Conservation (phyloP, 2,113 vertebrate species). For the Carassius gibelio region DNA sequence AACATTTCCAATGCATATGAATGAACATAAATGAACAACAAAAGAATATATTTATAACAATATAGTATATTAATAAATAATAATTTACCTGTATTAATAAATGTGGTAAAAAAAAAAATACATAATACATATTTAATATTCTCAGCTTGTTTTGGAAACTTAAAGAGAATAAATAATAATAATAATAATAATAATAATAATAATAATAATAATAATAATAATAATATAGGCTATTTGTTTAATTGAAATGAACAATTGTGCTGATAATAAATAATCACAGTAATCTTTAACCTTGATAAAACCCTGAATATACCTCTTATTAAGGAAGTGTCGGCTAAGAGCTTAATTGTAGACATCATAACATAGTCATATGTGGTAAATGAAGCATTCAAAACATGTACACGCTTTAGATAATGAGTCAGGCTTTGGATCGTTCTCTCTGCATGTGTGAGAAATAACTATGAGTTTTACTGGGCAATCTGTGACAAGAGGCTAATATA, state of each 20-base stretch:
- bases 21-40: not conserved
- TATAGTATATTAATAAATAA: not conserved
- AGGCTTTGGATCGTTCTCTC: not conserved
- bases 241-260: not conserved
- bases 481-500: not conserved
- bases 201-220: too few relatives aligned
- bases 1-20: not conserved
- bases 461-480: not conserved
- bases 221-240: not conserved
- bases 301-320: not conserved
- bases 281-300: not conserved
- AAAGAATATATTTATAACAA: not conserved
- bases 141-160: not conserved
- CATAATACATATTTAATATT: too few relatives aligned
- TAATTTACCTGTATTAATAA: not conserved
- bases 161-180: too few relatives aligned
- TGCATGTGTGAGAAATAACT: not conserved
- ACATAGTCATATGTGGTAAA: not conserved
- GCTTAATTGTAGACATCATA: not conserved
- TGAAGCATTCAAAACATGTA: not conserved
- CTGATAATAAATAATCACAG: not conserved
- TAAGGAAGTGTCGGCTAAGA: not conserved
- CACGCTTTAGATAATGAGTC: not conserved
- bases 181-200: too few relatives aligned
- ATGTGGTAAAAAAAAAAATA: not conserved